These are phyloP conservation scores for Poeciliopsis turneri DNA, from an alignment of 2,797 vertebrate species.

Conservation along the genomic window DNA sequence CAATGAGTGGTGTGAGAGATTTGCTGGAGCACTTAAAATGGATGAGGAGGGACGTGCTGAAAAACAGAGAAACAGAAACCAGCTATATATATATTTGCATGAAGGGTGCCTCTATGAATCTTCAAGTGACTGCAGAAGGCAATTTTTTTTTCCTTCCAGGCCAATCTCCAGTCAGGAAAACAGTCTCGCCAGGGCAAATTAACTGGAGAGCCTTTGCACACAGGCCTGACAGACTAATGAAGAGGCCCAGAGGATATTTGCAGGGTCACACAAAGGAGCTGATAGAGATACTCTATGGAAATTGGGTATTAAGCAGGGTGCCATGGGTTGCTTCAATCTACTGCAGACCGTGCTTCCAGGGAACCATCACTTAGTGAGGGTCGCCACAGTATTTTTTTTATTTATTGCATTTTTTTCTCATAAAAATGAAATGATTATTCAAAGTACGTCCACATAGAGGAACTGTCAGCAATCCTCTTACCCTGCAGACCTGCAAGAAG, in stretches of 20 bases:
- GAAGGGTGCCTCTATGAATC: constrained; percentile 40
- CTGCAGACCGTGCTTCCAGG: constrained; percentile 77
- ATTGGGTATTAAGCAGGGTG: constrained; percentile 79
- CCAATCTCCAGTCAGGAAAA: constrained; percentile 64
- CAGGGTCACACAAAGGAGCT: constrained; percentile 83
- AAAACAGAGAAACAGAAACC: constrained; percentile 41
- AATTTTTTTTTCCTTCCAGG: constrained; percentile 23
- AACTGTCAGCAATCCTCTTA: constrained; percentile 65
- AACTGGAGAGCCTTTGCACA: constrained; percentile 76
- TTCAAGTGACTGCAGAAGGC: constrained; percentile 46
- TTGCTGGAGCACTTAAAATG: constrained; percentile 64
- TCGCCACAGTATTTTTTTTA: constrained; percentile 33
- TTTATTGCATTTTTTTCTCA: constrained; percentile 54
- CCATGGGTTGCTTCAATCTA: constrained; percentile 69
- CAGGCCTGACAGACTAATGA: constrained; percentile 79
- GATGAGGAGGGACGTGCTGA: constrained; percentile 54
- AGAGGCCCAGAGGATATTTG: constrained; percentile 86
- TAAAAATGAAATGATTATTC: constrained; percentile 78
- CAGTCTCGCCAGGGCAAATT: constrained; percentile 79
- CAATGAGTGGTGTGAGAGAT: constrained; percentile 65
- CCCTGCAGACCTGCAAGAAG: constrained; percentile 69
- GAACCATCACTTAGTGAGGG: constrained; percentile 63
- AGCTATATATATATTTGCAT: constrained; percentile 55
- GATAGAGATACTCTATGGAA: constrained; percentile 73
- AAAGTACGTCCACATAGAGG: constrained; percentile 61